Conservation (phyloP, 30 jellyfish, hydroid and myxozoan genomes). For the Cassiopea xamachana region DNA sequence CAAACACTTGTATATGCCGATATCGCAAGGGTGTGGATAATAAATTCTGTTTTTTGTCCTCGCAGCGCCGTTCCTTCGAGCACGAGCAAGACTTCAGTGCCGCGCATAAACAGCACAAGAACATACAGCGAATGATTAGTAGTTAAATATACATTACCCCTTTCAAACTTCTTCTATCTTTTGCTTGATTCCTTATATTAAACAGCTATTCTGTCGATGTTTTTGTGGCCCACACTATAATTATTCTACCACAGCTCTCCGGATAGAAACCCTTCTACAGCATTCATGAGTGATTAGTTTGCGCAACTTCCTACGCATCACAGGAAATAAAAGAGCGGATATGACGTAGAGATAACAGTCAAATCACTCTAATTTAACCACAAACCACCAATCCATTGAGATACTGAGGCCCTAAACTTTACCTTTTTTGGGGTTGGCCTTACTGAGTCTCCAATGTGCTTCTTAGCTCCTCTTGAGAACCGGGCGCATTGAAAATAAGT, state of each 20-base stretch:
- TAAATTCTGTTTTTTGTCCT: constrained; percentile 10
- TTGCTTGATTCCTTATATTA: not conserved
- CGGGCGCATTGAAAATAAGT: no score
- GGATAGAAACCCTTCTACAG: constrained; percentile 65
- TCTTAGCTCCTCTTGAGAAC: no score
- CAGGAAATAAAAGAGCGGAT: constrained; percentile 61
- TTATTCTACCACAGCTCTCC: constrained; percentile 18
- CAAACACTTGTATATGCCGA: not conserved
- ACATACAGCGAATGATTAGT: not conserved
- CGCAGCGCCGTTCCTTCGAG: constrained; percentile 19
- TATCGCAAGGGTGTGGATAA: not conserved
- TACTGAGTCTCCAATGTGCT: no score
- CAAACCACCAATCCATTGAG: not conserved
- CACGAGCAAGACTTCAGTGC: constrained; percentile 8
- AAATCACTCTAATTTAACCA: not conserved
- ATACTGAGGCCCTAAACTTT: not conserved
- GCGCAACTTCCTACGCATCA: constrained; percentile 83
- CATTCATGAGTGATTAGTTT: constrained; percentile 10
- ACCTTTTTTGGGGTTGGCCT: no score
- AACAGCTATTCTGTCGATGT: not conserved
- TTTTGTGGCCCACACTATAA: not conserved
- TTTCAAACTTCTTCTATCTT: not conserved
- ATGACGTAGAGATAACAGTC: constrained; percentile 21
- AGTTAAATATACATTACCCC: constrained; percentile 8
- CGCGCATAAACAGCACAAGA: not conserved